Evolutionary conservation across 1,140 invertebrate genomes (phyloP).

Genomic region (Neocloeon triangulifer): DNA sequence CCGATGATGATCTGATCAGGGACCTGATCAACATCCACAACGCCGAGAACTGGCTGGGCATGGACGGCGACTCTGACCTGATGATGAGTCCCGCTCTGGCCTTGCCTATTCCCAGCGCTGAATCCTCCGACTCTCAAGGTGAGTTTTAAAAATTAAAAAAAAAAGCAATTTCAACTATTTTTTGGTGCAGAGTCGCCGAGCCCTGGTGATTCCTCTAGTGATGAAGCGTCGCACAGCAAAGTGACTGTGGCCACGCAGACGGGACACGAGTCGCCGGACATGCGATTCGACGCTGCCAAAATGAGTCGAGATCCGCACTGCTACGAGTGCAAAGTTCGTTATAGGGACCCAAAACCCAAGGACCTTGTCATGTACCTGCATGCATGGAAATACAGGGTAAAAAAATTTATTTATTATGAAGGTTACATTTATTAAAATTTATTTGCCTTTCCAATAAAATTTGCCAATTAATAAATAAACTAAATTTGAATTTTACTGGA

Average conservation of each 20-base stretch:
- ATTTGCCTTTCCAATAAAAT: neutral
- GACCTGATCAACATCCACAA: slow-evolving; percentile 81
- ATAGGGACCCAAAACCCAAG: slow-evolving; percentile 68
- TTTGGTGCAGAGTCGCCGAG: too few relatives aligned
- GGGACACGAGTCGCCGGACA: slow-evolving; percentile 44
- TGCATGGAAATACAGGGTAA: slow-evolving; percentile 70
- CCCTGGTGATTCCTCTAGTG: too few relatives aligned
- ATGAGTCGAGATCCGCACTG: slow-evolving; percentile 67
- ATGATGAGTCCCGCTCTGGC: slow-evolving; percentile 14
- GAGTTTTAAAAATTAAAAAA: too few relatives aligned
- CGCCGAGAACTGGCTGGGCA: slow-evolving; percentile 75
- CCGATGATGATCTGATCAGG: slow-evolving; percentile 69
- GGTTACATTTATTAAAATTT: slow-evolving; percentile 4
- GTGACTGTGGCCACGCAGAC: slow-evolving; percentile 65
- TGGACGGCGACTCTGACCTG: slow-evolving; percentile 60
- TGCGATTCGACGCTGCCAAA: slow-evolving; percentile 43
- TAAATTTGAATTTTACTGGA: slow-evolving; percentile 2
- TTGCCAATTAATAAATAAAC: slow-evolving; percentile 3
- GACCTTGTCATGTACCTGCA: slow-evolving; percentile 91
- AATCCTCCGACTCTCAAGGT: too few relatives aligned
- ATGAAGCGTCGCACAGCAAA: slow-evolving; percentile 16
- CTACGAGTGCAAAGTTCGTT: slow-evolving; percentile 77
- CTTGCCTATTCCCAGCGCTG: neutral
- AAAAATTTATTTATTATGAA: neutral
- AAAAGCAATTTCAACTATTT: too few relatives aligned